Conservation (phyloP, 2,113 vertebrate species). For the Campylorhamphus procurvoides region DNA sequence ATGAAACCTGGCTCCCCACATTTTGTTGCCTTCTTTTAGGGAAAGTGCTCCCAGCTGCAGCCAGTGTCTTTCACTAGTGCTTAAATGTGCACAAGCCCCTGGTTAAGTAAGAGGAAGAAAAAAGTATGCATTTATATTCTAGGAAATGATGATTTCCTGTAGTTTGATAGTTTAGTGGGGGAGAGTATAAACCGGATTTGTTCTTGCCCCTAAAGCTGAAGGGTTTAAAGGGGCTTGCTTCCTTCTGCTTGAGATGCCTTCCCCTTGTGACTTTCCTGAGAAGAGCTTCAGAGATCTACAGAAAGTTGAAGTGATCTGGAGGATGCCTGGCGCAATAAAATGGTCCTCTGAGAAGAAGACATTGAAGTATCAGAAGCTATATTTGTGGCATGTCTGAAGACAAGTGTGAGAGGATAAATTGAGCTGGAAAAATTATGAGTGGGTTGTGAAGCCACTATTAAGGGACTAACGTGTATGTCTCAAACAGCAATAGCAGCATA, state of each 20-base stretch:
- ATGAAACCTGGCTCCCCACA: background rate
- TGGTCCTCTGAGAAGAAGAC: background rate
- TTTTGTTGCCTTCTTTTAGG: background rate
- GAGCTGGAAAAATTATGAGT: background rate
- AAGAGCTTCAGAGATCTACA: background rate
- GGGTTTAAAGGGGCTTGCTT: background rate
- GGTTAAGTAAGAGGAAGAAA: background rate
- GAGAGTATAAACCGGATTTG: background rate
- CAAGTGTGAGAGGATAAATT: background rate
- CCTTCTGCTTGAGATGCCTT: fast-evolving
- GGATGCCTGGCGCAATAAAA: background rate
- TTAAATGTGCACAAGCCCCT: background rate
- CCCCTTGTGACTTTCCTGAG: background rate
- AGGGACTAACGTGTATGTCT: background rate
- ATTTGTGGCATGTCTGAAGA: background rate
- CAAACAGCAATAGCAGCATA: background rate
- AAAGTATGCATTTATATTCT: background rate
- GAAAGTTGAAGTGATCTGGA: background rate
- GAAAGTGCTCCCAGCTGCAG: background rate
- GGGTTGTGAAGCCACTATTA: background rate
- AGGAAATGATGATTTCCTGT: background rate
- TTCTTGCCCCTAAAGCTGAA: background rate
- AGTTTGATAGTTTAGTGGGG: background rate
- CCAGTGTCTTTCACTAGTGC: background rate
- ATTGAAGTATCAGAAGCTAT: background rate